Percentiles rank a stretch among this genome's conserved stretches.
These are phyloP conservation scores for Notodonta ziczac DNA, from an alignment of 2,888 invertebrate species.

Conservation along the genomic window DNA sequence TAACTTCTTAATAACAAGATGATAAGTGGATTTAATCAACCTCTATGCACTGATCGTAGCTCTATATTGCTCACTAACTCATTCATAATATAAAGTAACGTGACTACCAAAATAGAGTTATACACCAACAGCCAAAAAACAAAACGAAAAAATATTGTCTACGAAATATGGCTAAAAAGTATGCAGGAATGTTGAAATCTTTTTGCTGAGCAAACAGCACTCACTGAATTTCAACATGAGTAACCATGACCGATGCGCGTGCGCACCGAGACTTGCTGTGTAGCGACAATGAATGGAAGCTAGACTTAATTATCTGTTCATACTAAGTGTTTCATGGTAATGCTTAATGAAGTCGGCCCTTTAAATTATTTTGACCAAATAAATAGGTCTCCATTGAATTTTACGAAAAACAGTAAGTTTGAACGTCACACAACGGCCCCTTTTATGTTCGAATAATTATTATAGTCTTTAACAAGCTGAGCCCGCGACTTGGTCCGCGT, in stretches of 20 bases:
- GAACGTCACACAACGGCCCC: too few species aligned
- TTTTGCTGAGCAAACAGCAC: constrained; percentile 4
- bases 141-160: neutral
- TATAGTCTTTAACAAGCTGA: too few species aligned
- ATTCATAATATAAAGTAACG: too few species aligned
- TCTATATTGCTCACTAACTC: too few species aligned
- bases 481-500: too few species aligned
- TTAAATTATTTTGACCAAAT: neutral
- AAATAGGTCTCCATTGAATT: neutral
- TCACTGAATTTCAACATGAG: constrained; percentile 4
- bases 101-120: neutral
- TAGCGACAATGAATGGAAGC: constrained; percentile 3
- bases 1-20: too few species aligned
- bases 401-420: neutral
- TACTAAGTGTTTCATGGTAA: neutral
- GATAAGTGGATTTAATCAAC: too few species aligned
- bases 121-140: neutral
- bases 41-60: too few species aligned
- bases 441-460: too few species aligned
- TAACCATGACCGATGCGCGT: constrained; percentile 5
- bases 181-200: constrained; percentile 3
- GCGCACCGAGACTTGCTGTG: constrained; percentile 1
- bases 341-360: neutral
- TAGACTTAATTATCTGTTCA: constrained; percentile 1
- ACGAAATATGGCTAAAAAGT: constrained; percentile 3